A percentile compares a stretch with the other conserved stretches of the same genome.
phyloP scores from a whole-genome alignment of 2,797 vertebrate genomes.

The Pipistrellus kuhlii region DNA sequence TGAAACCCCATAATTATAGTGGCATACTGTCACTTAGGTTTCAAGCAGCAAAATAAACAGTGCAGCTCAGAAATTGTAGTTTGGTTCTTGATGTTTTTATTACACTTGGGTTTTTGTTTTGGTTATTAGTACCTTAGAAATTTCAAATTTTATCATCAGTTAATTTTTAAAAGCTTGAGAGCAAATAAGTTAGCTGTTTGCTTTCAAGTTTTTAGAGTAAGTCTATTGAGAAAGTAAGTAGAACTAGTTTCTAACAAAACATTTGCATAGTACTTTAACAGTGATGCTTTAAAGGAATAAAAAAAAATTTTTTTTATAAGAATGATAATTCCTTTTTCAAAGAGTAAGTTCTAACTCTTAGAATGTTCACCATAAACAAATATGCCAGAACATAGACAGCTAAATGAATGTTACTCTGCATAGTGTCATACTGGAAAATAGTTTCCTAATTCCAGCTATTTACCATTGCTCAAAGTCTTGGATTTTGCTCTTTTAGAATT shows the following conservation, averaged over 20 bases:
- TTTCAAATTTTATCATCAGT: constrained; percentile 77
- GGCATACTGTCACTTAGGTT: constrained; percentile 92
- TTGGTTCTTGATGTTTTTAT: constrained; percentile 90
- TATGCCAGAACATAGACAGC: constrained; percentile 82
- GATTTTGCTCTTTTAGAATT: constrained; percentile 70
- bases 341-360: constrained; percentile 71
- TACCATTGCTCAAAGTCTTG: constrained; percentile 68
- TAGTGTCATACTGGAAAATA: constrained; percentile 65
- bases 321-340: constrained; percentile 76
- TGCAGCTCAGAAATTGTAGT: constrained; percentile 91
- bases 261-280: constrained; percentile 72
- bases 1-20: constrained; percentile 89
- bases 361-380: constrained; percentile 81
- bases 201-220: constrained; percentile 72
- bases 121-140: constrained; percentile 75
- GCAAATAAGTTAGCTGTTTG: constrained; percentile 74
- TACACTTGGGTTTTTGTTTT: constrained; percentile 81
- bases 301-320: constrained; percentile 46
- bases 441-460: constrained; percentile 65
- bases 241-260: constrained; percentile 79
- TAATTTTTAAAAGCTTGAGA: constrained; percentile 69
- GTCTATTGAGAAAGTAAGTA: constrained; percentile 72
- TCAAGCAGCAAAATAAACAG: constrained; percentile 93
- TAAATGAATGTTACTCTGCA: constrained; percentile 80
- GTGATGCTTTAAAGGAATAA: constrained; percentile 76